Base-by-base conservation (phyloP, 2,888 invertebrate genomes). In the Drosophila mercatorum region DNA sequence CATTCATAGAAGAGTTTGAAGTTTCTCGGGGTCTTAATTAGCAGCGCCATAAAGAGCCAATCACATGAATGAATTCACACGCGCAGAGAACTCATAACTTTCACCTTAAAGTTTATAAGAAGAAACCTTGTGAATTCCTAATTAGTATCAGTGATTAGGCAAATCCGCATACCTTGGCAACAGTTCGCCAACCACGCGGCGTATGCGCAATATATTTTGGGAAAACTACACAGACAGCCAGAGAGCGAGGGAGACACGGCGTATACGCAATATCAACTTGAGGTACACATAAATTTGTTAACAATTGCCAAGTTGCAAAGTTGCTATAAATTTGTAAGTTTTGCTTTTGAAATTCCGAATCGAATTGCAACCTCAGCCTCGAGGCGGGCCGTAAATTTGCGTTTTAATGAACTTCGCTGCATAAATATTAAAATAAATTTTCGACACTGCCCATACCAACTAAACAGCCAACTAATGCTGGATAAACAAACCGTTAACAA, bases 361-460 rank as follows among this genome's bases (percentile, higher is more conserved):
- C 70, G 78, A 88, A 86, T 86, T 86, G 83, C 89, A 83, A 82
- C 80, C 77, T 79, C 79, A 80, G 81, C 83, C 83, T 81, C 84
- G 71, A 68, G 59, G 41, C 62, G 63, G 55, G 51, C 69, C 77
- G 71, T 85, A 85, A 85, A 85, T 85, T 88, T 78, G 60, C 71
- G 56, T 69, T 89, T 85, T 85, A 85, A 85, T 89, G 84, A 89
- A 89, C 89, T 85, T 77, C 86, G 60, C 58, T 73, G 88, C 89
- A 85, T 85, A 85, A 85, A 89, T 85, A 85, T 82, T 85, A 89
- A 85, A 88, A 85, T 84, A 84, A 89, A 87, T 87, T 89, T 63
- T 66, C 60, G 87, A 70, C 89, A 89, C 81, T 89, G 87, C 75
- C 80, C 75, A 83, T 80, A 68, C 68, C 63, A 88, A 81, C 88